Evolutionary conservation across 2,888 invertebrate species (phyloP).

Genomic region (Tricholauxania praeusta): DNA sequence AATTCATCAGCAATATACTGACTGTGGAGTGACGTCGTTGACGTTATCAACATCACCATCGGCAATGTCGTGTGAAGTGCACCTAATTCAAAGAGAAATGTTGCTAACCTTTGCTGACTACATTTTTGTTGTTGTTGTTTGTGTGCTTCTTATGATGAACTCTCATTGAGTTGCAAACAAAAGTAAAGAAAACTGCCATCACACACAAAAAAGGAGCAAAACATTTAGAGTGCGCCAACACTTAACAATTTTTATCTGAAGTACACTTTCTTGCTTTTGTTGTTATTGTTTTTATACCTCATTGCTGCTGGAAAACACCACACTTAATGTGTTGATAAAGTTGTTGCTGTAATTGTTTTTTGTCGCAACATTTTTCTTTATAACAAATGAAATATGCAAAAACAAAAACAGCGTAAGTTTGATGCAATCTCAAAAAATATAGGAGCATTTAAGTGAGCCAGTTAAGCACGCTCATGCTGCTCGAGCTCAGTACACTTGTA

Average conservation of each 20-base stretch:
- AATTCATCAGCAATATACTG: constrained; percentile 15
- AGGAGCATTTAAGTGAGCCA: constrained; percentile 26
- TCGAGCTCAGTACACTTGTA: too few relatives aligned
- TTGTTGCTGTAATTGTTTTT: too few relatives aligned
- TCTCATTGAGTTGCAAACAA: too few relatives aligned
- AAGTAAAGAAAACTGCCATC: too few relatives aligned
- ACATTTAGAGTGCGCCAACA: too few relatives aligned
- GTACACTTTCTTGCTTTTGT: not conserved
- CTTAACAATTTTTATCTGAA: too few relatives aligned
- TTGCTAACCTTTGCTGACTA: constrained; percentile 28
- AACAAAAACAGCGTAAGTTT: not conserved
- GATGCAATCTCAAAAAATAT: constrained; percentile 14
- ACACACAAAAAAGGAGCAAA: too few relatives aligned
- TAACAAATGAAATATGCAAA: too few relatives aligned
- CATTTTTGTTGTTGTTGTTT: constrained; percentile 4
- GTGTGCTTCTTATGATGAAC: not conserved
- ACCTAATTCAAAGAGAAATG: constrained; percentile 15
- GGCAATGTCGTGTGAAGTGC: not conserved
- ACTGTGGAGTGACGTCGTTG: too few relatives aligned
- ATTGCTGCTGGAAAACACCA: not conserved
- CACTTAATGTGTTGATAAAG: too few relatives aligned
- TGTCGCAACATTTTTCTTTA: too few relatives aligned
- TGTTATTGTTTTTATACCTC: constrained; percentile 21
- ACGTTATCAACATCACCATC: too few relatives aligned
- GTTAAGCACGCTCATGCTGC: constrained; percentile 1